Evolutionary conservation across 1,140 invertebrate genomes (phyloP), one percentile per base, ranked within the genome.

Genomic region (Drosophila paulistorum): DNA sequence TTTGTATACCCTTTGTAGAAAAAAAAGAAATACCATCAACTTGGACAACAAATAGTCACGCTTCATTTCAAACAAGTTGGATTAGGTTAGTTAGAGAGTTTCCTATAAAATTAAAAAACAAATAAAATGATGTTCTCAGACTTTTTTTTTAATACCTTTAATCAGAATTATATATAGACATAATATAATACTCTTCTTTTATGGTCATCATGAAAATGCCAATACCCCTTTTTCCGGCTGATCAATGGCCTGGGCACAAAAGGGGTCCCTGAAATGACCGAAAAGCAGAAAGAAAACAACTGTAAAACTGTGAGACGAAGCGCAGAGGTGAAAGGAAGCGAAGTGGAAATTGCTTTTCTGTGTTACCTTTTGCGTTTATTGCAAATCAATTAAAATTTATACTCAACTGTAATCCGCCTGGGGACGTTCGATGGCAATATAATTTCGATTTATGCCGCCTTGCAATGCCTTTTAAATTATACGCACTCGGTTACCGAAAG

Each of bases 371-470:
- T 48, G 23, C 62, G 59, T 65, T 78, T 78, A 80, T 79, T 80
- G 78, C 80, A 83, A 83, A 83, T 83, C 74, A 83, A 80, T 81
- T 79, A 77, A 79, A 79, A 79, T 74, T 74, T 79, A 74, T 77
- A 79, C 69, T 74, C 70, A 77, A 68, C 37, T 59, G 67, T 30
- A 54, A 17, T 10, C 37, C 59, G 14, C 37, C 6, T 37, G 37
- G 37, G 37, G 13, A 13, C 37, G 48, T 39, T 57, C 45, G 65
- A 23, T 63, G 63, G 70, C 66, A 70, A 70, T 77, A 79, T 77
- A 77, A 79, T 77, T 79, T 79, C 66, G 66, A 77, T 77, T 77
- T 79, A 79, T 77, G 77, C 70, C 54, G 65, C 65, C 65, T 39
- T 77, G 70, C 74, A 73, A 74, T 74, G 74, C 42, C 65, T 77